Base-by-base conservation (phyloP, 1,140 invertebrate species). In the Stenopsyche tienmushanensis region DNA sequence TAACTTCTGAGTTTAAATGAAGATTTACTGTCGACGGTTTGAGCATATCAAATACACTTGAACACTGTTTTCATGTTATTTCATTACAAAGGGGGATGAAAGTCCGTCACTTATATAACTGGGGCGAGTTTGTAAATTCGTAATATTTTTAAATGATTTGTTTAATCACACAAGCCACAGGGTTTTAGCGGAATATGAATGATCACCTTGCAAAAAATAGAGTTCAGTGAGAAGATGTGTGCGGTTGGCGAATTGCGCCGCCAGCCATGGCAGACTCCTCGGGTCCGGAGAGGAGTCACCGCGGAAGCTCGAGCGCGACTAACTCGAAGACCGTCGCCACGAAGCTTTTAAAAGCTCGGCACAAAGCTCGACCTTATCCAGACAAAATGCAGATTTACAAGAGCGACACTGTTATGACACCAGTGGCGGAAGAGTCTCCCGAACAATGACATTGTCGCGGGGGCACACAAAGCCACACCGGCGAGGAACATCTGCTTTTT, bases 271-370 rank as follows among this genome's bases (percentile, higher is more conserved):
- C 21, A n/a, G n/a, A n/a, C n/a, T n/a, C n/a, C n/a, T n/a, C n/a
- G n/a, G n/a, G n/a, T n/a, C n/a, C 10, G 18, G 44, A 13, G 10
- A 21, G 18, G 18, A 24, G 23, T 41, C 24, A 18, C 57, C 57
- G 57, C 15, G 57, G 57, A 60, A 60, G 57, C 42, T 60, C 57
- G 41, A 25, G 25, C 57, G 57, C 57, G 41, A 60, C 57, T 60
- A 49, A 24, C 1, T 7, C 2, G 1, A 2, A n/a, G 17, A 0
- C 1, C 10, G 2, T n/a, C 1, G 24, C 13, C 57, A 15, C 23
- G 17, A 25, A 29, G 41, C 57, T 60, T 60, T 60, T 60, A 60
- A 54, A 60, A 60, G 57, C 57, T 47, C 42, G 2, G 13, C 8
- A 39, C 44, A 47, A 47, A 47, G 44, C 29, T 34, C 23, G 50